These are phyloP conservation scores for Mesorhabditis spiculigera DNA, from an alignment of 2,888 invertebrate genomes.

Conservation along the genomic window DNA sequence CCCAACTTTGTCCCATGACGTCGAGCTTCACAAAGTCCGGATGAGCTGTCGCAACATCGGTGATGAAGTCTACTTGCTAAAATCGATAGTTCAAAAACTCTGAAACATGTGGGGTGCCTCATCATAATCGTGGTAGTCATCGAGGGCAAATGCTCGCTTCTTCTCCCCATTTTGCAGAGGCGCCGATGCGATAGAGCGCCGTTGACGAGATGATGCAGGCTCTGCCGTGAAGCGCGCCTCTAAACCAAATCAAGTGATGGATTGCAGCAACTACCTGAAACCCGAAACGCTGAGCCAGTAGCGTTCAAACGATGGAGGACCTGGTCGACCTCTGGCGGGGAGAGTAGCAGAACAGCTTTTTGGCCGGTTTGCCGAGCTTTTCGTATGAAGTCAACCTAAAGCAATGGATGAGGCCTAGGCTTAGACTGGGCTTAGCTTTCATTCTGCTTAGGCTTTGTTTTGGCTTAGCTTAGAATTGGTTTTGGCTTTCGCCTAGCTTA, in stretches of 20 bases:
- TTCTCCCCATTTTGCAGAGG: not conserved
- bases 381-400: slow-evolving; percentile 5
- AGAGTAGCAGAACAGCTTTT: not conserved
- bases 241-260: too few species aligned
- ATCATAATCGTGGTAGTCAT: not conserved
- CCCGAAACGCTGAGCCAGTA: too few species aligned
- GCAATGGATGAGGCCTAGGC: not conserved
- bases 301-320: too few species aligned
- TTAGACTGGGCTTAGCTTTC: too few species aligned
- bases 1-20: not conserved
- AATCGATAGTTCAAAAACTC: not conserved
- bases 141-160: not conserved
- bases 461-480: too few species aligned
- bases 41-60: not conserved
- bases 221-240: too few species aligned
- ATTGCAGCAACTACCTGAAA: too few species aligned
- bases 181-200: not conserved
- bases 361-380: not conserved
- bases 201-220: not conserved
- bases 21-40: not conserved
- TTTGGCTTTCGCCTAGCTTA: too few species aligned
- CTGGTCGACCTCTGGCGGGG: not conserved
- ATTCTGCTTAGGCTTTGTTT: too few species aligned
- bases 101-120: not conserved
- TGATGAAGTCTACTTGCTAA: not conserved